Evolutionary conservation across 2,797 vertebrate genomes (phyloP), one percentile per base, ranked within the genome.

Genomic region (Gambusia yucatana): DNA sequence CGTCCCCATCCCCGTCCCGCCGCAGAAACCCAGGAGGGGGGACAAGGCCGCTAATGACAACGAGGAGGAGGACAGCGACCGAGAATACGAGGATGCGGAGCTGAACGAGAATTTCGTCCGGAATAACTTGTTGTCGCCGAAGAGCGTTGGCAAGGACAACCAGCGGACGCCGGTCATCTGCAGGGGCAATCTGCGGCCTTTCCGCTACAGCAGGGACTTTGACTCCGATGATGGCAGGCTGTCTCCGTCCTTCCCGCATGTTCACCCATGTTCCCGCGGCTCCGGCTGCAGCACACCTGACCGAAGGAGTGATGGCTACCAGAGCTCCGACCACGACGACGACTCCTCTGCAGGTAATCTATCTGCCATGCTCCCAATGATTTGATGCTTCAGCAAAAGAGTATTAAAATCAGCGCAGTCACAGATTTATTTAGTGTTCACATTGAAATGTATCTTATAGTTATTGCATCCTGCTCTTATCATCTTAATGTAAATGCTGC

Each of bases 301-400:
- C 77, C 85, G 95, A 87, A 95, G 94, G 84, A 96, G 96, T 52
- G 97, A 97, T 71, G 97, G 97, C 20, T 95, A 94, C 93, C 88
- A 96, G 93, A 98, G 97, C 94, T 98, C 97, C 0, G 98, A 98
- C 91, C 97, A 96, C 20, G 98, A 98, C 16, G 96, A 96, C 92
- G 95, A 91, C 72, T 97, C 96, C 8, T 97, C 96, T 6, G 92
- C 93, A 94, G 97, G 97, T 97, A 93, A 75, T 30, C n/a, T 6
- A 3, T 7, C n/a, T 10, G n/a, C 2, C 25, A n/a, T 57, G 22
- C 22, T 52, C 8, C 50, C 50, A 9, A 10, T 3, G 57, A 61
- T 2, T 5, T 33, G 28, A 20, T 20, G 59, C 30, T 33, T 36
- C 59, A 63, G 50, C 22, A 52, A 17, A 20, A 33, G 16, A 8